Evolutionary conservation across 2,113 vertebrate species (phyloP).

Genomic region (Todiramphus chloris): DNA sequence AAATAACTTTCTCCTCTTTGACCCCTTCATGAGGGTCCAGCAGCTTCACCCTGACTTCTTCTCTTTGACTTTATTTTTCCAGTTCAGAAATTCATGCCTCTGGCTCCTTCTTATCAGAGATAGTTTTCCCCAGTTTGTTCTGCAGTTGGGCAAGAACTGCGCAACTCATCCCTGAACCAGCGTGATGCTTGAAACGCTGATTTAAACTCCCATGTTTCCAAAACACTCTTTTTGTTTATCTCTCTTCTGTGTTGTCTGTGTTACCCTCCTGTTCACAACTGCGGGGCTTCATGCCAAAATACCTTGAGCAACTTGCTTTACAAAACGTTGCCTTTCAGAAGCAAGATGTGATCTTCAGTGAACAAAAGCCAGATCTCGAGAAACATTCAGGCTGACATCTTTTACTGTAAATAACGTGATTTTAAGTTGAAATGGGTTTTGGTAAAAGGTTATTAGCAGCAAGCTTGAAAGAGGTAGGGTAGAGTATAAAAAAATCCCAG

Average conservation of each 20-base stretch:
- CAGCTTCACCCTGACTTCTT: neutral
- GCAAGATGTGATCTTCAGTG: neutral
- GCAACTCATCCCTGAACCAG: neutral
- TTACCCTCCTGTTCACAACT: neutral
- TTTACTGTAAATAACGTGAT: neutral
- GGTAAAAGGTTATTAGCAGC: neutral
- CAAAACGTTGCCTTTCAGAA: neutral
- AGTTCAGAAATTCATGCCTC: neutral
- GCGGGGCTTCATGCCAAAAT: neutral
- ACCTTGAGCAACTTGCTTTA: neutral
- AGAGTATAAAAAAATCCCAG: neutral
- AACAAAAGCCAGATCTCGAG: neutral
- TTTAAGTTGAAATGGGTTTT: neutral
- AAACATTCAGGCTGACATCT: neutral
- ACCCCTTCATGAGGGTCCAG: neutral
- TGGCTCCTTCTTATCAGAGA: neutral
- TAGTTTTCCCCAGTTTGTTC: neutral
- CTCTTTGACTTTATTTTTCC: neutral
- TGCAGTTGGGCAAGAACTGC: neutral
- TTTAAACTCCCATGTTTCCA: neutral
- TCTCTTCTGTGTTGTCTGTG: neutral
- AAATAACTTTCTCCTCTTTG: neutral
- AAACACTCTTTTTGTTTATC: slow-evolving; percentile 1
- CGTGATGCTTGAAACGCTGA: fast-evolving
- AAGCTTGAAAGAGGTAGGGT: neutral